Evolutionary conservation across 2,888 invertebrate genomes (phyloP), one percentile per base, ranked within the genome.

Genomic region (Noctua comes): DNA sequence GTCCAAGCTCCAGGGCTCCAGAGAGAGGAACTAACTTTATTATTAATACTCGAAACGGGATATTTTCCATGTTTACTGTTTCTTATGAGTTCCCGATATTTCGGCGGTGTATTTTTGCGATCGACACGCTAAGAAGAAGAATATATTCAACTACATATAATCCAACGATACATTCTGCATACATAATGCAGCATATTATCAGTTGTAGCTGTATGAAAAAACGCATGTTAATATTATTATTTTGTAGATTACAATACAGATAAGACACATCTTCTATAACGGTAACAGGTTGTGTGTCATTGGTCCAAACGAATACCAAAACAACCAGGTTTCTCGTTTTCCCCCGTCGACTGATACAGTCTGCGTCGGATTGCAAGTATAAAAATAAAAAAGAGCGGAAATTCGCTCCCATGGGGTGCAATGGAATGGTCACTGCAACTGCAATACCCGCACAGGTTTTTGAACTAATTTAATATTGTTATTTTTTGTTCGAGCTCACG

Each of bases 401-500:
- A 74, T 79, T 65, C 51, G 16, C 18, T 79, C 87, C 85, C 87
- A 57, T 77, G 85, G 85, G 87, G 72, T 16, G 76, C 65, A 68
- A 84, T 79, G 79, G 59, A 86, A 83, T 79, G 87, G 84, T 76
- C 84, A 84, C 76, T 86, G 76, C 76, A 71, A 84, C 87, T 69
- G 65, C 69, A 84, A 73, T 73, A 79, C 75, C 43, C 65, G 71
- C 68, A 79, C 79, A 84, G 79, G 65, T 72, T 85, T 85, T 85
- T 76, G 13, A 84, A 84, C 71, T 79, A 87, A 85, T 84, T 83
- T 84, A 76, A 84, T 84, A 83, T 73, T 62, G 73, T 72, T 62
- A 71, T 76, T 73, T 73, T 80, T 74, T 76, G 36, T 74, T 57
- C 40, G 31, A 65, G 27, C 51, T 64, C 75, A n/a, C 11, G 46